These are phyloP conservation scores for Brachyptera risi DNA, from an alignment of 2,888 invertebrate species.

Conservation along the genomic window DNA sequence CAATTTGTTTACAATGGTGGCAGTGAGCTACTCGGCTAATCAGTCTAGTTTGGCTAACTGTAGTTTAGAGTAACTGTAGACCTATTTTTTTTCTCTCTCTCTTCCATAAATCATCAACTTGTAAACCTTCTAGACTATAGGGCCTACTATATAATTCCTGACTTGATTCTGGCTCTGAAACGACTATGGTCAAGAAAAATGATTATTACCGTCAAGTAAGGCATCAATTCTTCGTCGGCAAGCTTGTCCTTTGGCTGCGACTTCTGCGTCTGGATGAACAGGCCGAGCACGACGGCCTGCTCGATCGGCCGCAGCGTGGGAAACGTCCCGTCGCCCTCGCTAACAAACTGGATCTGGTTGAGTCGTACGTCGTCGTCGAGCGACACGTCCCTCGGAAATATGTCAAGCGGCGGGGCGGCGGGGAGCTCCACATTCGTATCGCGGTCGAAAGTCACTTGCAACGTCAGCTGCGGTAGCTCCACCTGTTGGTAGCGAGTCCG, in stretches of 20 bases:
- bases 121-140: too few relatives aligned
- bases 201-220: constrained; percentile 62
- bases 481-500: constrained; percentile 85
- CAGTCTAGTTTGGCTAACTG: too few relatives aligned
- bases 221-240: constrained; percentile 73
- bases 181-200: too few relatives aligned
- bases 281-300: constrained; percentile 73
- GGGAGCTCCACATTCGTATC: neutral
- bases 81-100: too few relatives aligned
- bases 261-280: constrained; percentile 66
- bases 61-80: too few relatives aligned
- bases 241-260: constrained; percentile 77
- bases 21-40: too few relatives aligned
- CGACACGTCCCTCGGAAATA: constrained; percentile 48
- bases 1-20: too few relatives aligned
- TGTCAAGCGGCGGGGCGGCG: constrained; percentile 38
- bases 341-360: constrained; percentile 68
- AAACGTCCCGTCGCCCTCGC: constrained; percentile 50
- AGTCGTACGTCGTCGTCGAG: constrained; percentile 56
- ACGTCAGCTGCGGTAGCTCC: constrained; percentile 74
- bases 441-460: constrained; percentile 52
- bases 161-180: too few relatives aligned
- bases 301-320: constrained; percentile 62
- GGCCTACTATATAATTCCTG: too few relatives aligned
- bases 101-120: too few relatives aligned